Percentiles rank a stretch among this genome's conserved stretches.
phyloP scores from a whole-genome alignment of 2,113 vertebrate genomes.

The Nansenia antarctica region DNA sequence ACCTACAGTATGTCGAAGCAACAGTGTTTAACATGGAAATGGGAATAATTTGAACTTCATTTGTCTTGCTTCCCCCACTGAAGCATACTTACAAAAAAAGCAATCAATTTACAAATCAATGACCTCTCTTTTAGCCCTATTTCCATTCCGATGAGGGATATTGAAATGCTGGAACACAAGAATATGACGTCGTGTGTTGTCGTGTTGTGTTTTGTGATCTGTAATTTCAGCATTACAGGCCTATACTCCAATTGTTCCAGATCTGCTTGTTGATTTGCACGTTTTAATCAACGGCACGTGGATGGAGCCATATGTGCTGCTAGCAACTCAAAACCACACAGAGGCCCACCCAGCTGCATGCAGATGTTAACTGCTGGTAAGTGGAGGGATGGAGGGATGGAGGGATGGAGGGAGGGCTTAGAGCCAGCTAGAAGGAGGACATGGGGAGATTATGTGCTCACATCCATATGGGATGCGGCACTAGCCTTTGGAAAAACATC shows the following conservation, averaged over 20 bases:
- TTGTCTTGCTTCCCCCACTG: neutral
- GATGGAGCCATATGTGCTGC: conserved; percentile 38
- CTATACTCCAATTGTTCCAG: neutral
- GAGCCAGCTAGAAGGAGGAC: conserved; percentile 66
- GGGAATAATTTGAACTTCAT: too few species aligned
- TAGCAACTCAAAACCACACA: conserved; percentile 11
- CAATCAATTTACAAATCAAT: conserved; percentile 36
- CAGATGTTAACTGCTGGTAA: conserved; percentile 51
- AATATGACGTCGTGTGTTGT: neutral
- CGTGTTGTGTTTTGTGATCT: neutral
- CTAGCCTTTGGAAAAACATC: conserved; percentile 43
- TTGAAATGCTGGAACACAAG: neutral
- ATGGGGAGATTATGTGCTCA: conserved; percentile 70
- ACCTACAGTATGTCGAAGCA: neutral
- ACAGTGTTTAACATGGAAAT: neutral
- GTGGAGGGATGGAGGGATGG: conserved; percentile 28
- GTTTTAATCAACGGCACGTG: neutral
- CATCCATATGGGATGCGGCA: conserved; percentile 61
- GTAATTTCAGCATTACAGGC: neutral
- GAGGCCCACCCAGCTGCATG: conserved; percentile 45
- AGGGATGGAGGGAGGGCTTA: conserved; percentile 46
- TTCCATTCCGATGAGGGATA: neutral
- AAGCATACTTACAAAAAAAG: neutral
- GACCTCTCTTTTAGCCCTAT: conserved; percentile 8
- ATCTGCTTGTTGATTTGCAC: conserved; percentile 9